Evolutionary conservation across 2,888 invertebrate species (phyloP), one percentile per base, ranked within the genome.

Genomic region (Biston stratarius): DNA sequence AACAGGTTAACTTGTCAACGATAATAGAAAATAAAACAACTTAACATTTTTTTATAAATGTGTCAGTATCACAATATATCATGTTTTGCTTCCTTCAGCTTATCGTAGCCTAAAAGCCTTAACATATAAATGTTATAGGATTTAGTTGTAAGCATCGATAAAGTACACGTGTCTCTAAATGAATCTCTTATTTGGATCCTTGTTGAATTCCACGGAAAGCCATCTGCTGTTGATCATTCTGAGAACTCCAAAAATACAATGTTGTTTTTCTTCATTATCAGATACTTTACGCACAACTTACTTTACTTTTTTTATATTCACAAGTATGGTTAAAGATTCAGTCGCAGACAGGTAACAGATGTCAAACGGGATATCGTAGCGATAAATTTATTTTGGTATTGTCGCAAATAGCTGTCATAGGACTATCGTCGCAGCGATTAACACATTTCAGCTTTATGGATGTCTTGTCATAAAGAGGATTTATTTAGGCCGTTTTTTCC

Each of bases 401-500:
- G 34, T 36, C 14, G 45, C 65, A 56, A 56, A 14, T 7, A 10
- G 42, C 5, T 64, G 52, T 51, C 12, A 58, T 36, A 36, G 14
- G 36, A 49, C 12, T 58, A 6, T 47, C n/a, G 34, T 34, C 14
- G 48, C 3, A 2, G 56, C 24, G 42, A 44, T 38, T 58, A 48
- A 24, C 38, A 36, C 14, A 59, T 64, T 65, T 60, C 24, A 44
- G 40, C 45, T 66, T 61, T 61, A 66, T 61, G 48, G 44, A 38
- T 49, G 38, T 61, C 66, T 42, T 55, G 55, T 55, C 55, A 12
- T 66, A 66, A 61, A 66, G 11, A 38, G 49, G 48, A 48, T 57
- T 57, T 56, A 61, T 62, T 53, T 42, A 49, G 58, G 59, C 10
- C 49, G 15, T 24, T 12, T 55, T 59, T 62, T 67, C 67, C 62